These are phyloP conservation scores for Cenopis cana DNA, from an alignment of 2,888 invertebrate genomes.

Conservation along the genomic window DNA sequence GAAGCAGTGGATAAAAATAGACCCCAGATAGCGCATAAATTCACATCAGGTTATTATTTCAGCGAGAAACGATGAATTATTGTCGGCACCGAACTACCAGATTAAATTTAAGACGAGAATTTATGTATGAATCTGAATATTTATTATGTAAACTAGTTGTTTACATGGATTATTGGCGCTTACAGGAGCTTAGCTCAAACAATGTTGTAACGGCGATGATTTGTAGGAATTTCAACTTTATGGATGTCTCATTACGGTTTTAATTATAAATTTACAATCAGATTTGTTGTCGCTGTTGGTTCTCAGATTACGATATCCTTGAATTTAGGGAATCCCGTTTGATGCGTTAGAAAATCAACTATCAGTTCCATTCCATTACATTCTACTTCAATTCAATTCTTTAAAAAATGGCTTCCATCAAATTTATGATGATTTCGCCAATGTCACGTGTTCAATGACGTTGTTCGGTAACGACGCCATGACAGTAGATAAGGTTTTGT, in stretches of 20 bases:
- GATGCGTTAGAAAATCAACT: no score
- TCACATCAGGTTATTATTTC: slow-evolving; percentile 9
- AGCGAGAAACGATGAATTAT: slow-evolving; percentile 13
- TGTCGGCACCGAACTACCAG: slow-evolving; percentile 10
- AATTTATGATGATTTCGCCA: no score
- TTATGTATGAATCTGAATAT: slow-evolving; percentile 9
- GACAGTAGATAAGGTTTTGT: no score
- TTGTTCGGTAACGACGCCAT: no score
- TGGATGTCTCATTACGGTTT: background rate
- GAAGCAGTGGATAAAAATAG: background rate
- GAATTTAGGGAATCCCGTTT: background rate
- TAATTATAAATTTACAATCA: background rate
- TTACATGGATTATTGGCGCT: slow-evolving; percentile 2
- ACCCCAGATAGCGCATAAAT: slow-evolving; percentile 19
- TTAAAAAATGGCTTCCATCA: no score
- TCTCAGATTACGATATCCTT: background rate
- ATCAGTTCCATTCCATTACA: no score
- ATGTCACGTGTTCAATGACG: no score
- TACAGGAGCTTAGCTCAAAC: background rate
- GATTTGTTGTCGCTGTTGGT: background rate
- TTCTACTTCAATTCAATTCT: no score
- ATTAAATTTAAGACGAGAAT: slow-evolving; percentile 2
- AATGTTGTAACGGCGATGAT: background rate
- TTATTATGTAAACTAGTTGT: slow-evolving; percentile 23
- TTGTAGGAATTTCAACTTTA: background rate